Percentiles rank a stretch among this genome's conserved stretches.
phyloP scores from a whole-genome alignment of 2,888 invertebrate species.

The Doris montereyensis region DNA sequence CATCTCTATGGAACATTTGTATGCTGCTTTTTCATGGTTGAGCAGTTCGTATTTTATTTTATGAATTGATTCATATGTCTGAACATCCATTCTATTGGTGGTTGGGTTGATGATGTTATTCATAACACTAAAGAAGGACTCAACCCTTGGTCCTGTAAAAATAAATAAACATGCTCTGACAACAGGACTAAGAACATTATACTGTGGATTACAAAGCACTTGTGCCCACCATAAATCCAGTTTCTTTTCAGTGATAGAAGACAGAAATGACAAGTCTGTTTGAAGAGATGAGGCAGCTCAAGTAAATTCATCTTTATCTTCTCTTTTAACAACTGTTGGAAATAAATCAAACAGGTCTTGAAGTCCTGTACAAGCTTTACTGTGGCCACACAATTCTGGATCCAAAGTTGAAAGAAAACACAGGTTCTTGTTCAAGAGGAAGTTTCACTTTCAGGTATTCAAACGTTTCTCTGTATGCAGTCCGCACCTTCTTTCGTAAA shows the following conservation, averaged over 20 bases:
- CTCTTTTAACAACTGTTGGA: no score
- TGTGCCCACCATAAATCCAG: no score
- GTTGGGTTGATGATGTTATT: constrained; percentile 1
- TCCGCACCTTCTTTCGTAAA: background rate
- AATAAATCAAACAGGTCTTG: no score
- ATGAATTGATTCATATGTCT: no score
- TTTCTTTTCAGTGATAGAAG: background rate
- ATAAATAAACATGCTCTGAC: no score
- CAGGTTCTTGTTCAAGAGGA: background rate
- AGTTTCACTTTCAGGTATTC: background rate
- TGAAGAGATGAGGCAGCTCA: background rate
- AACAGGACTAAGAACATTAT: constrained; percentile 1
- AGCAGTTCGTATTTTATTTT: no score
- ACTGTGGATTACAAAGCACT: background rate
- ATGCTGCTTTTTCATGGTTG: no score
- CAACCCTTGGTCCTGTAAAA: no score
- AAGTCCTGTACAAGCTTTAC: background rate
- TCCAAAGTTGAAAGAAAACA: background rate
- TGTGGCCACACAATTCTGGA: background rate
- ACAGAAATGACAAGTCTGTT: background rate
- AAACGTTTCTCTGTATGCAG: background rate
- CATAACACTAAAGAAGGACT: background rate
- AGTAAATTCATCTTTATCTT: background rate
- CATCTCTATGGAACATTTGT: no score
- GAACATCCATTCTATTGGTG: no score